Evolutionary conservation across 1,140 invertebrate genomes (phyloP).

Genomic region (Liolophura sinensis): DNA sequence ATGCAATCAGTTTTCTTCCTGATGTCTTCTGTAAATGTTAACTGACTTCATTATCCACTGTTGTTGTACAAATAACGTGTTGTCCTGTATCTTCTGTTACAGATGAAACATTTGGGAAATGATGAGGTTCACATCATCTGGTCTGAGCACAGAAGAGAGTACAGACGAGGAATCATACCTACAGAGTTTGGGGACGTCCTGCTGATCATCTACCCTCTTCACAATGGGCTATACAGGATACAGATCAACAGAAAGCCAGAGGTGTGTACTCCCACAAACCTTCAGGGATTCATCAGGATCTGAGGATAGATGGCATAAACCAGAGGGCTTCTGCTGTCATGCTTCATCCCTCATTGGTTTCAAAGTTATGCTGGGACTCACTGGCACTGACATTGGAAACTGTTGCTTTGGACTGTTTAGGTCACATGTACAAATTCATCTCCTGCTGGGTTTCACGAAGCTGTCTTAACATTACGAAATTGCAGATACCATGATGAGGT

Average conservation of each 20-base stretch:
- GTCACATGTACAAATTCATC: too few relatives aligned
- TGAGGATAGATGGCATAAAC: background rate
- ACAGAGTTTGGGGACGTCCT: slow-evolving; percentile 99
- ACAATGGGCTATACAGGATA: slow-evolving; percentile 77
- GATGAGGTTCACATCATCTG: slow-evolving; percentile 99
- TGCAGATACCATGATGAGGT: too few relatives aligned
- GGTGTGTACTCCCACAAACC: slow-evolving; percentile 61
- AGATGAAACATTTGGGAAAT: slow-evolving; percentile 95
- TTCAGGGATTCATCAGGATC: background rate
- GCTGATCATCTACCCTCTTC: slow-evolving; percentile 91
- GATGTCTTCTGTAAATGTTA: too few relatives aligned
- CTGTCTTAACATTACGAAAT: too few relatives aligned
- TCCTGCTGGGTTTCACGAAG: too few relatives aligned
- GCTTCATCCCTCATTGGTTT: background rate
- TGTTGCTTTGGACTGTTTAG: too few relatives aligned
- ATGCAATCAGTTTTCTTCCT: too few relatives aligned
- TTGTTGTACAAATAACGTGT: too few relatives aligned
- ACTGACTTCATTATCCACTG: too few relatives aligned
- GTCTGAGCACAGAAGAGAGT: slow-evolving; percentile 95
- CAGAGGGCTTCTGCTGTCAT: background rate
- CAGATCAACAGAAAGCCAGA: slow-evolving; percentile 84
- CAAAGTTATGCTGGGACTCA: background rate
- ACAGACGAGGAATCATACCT: slow-evolving; percentile 94
- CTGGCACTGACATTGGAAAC: too few relatives aligned
- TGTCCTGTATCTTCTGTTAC: slow-evolving; percentile 22